A percentile compares a stretch with the other conserved stretches of the same genome.
phyloP scores from a whole-genome alignment of 2,888 invertebrate genomes.

The Priocnemis perturbator region DNA sequence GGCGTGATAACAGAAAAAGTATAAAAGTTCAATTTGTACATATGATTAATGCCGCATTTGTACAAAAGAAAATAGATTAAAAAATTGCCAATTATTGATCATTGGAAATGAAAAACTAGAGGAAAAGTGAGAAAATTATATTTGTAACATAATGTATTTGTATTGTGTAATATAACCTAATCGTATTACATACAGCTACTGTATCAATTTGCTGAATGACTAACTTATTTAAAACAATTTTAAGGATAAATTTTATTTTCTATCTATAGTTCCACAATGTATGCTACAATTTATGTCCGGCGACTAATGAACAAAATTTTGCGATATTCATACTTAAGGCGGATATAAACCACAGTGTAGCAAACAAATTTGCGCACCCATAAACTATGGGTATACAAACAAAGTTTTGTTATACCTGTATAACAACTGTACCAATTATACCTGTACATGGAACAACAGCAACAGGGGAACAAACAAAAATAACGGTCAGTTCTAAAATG shows the following conservation, averaged over 20 bases:
- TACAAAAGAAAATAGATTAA: no score
- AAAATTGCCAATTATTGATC: no score
- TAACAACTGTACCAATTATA: conserved; percentile 7
- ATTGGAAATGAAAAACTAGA: no score
- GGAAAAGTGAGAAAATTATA: background rate
- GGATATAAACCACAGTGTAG: background rate
- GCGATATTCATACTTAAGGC: no score
- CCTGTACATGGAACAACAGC: conserved; percentile 8
- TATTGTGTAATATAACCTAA: conserved; percentile 6
- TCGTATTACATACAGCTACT: conserved; percentile 18
- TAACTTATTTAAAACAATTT: no score
- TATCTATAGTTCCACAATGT: no score
- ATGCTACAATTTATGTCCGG: no score
- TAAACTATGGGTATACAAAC: conserved; percentile 25
- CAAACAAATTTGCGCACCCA: conserved; percentile 25
- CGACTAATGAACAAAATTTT: no score
- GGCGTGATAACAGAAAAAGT: background rate
- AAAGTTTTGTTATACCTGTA: no score
- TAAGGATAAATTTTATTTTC: no score
- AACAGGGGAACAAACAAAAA: conserved; percentile 5
- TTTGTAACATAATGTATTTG: background rate
- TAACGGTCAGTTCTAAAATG: conserved; percentile 2
- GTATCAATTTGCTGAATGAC: no score
- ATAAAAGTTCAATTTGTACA: background rate
- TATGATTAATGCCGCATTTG: background rate